Percentiles rank a stretch among this genome's conserved stretches.
Evolutionary conservation across 1,140 invertebrate species (phyloP).

Genomic region (Akabosia matsudoensis): DNA sequence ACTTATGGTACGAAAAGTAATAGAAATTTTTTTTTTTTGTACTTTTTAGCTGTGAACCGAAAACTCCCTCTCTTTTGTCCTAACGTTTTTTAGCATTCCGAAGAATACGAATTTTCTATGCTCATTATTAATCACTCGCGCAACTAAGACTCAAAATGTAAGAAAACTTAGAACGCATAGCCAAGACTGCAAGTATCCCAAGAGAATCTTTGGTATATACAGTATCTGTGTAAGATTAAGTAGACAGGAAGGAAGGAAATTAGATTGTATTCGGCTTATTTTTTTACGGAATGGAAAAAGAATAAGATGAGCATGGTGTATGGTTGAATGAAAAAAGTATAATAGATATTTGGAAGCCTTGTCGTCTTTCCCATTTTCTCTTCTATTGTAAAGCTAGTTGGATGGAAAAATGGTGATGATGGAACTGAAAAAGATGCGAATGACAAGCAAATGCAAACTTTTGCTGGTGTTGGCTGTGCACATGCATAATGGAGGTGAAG

Average conservation of each 20-base stretch:
- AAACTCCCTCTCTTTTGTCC: too few relatives aligned
- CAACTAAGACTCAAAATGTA: neutral
- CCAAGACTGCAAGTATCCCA: too few relatives aligned
- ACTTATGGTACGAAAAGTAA: too few relatives aligned
- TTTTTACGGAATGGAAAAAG: constrained; percentile 12
- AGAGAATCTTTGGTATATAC: too few relatives aligned
- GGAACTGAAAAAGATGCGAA: neutral
- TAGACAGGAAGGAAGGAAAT: constrained; percentile 17
- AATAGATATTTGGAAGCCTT: constrained; percentile 14
- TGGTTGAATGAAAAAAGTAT: constrained; percentile 15
- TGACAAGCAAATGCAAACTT: constrained; percentile 12
- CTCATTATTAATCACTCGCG: too few relatives aligned
- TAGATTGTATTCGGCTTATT: constrained; percentile 17
- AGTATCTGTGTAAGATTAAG: too few relatives aligned
- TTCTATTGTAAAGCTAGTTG: constrained; percentile 4
- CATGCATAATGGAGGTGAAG: neutral
- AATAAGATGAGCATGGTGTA: constrained; percentile 10
- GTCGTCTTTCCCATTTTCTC: constrained; percentile 17
- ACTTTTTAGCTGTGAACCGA: too few relatives aligned
- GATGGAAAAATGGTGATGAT: constrained; percentile 3
- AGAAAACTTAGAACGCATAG: too few relatives aligned
- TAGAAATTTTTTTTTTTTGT: too few relatives aligned
- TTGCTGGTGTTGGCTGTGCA: neutral
- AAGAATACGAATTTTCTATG: too few relatives aligned
- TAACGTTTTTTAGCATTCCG: too few relatives aligned